Percentiles rank a stretch among this genome's conserved stretches.
These are phyloP conservation scores for Catharus minimus DNA, from an alignment of 2,113 vertebrate genomes.

Conservation along the genomic window DNA sequence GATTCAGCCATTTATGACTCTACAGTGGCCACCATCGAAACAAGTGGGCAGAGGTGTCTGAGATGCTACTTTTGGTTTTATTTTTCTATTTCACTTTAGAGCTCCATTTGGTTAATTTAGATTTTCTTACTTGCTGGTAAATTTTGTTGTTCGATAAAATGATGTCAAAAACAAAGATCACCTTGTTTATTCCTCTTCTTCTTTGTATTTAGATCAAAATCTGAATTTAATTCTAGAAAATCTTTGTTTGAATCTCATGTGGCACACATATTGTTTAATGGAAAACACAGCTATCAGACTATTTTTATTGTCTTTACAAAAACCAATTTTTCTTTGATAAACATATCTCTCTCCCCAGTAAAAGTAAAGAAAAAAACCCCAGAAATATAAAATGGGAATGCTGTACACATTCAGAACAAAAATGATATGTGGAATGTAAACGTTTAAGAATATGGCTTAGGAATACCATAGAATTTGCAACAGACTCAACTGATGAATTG, in stretches of 20 bases:
- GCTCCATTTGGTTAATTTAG: not conserved
- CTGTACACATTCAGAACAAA: not conserved
- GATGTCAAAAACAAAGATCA: not conserved
- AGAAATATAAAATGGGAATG: not conserved
- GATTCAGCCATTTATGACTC: not conserved
- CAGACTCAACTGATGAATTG: not conserved
- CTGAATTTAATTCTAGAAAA: not conserved
- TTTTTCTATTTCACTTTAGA: not conserved
- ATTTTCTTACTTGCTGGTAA: not conserved
- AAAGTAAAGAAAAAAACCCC: accelerated
- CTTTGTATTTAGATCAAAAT: not conserved
- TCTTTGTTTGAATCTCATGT: not conserved
- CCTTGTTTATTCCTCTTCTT: not conserved
- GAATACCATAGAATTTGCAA: not conserved
- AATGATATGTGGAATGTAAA: not conserved
- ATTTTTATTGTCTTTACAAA: not conserved
- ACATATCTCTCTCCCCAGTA: accelerated
- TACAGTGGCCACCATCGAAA: not conserved
- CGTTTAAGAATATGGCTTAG: not conserved
- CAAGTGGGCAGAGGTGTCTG: not conserved
- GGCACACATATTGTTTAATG: not conserved
- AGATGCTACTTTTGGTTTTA: not conserved
- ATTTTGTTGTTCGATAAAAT: not conserved
- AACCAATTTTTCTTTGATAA: not conserved
- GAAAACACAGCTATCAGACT: not conserved